Percentiles rank a stretch among this genome's conserved stretches.
These are phyloP conservation scores for Ochropleura plecta DNA, from an alignment of 2,888 invertebrate genomes.

Conservation along the genomic window DNA sequence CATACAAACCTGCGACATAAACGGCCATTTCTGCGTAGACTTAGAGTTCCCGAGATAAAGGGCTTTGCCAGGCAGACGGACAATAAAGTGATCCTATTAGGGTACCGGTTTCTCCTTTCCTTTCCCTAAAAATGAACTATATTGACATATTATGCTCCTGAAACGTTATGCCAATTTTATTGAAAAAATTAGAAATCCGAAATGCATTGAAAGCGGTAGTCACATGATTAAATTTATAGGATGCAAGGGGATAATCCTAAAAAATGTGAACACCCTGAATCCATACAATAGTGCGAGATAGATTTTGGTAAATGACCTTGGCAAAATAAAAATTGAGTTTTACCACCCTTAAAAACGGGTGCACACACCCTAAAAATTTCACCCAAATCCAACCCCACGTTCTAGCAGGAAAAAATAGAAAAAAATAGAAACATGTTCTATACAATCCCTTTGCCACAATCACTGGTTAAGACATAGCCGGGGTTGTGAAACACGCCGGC, in stretches of 20 bases:
- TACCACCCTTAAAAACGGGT: not conserved
- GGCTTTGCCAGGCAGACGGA: no score
- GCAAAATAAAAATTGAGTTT: not conserved
- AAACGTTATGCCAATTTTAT: no score
- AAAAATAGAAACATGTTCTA: constrained; percentile 61
- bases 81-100: no score
- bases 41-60: no score
- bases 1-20: no score
- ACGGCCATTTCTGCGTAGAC: no score
- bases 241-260: not conserved
- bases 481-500: constrained; percentile 84
- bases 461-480: constrained; percentile 84
- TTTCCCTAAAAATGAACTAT: no score
- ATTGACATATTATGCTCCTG: no score
- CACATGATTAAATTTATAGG: not conserved
- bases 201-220: not conserved
- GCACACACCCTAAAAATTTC: constrained; percentile 1
- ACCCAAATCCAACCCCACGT: constrained; percentile 16
- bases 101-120: no score
- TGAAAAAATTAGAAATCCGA: not conserved
- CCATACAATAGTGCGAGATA: not conserved
- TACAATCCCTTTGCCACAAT: constrained; percentile 80
- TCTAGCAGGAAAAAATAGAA: constrained; percentile 38
- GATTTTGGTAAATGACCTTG: constrained; percentile 34
- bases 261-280: not conserved